Base-by-base conservation (phyloP, 2,888 invertebrate species). In the Papilio demoleus region DNA sequence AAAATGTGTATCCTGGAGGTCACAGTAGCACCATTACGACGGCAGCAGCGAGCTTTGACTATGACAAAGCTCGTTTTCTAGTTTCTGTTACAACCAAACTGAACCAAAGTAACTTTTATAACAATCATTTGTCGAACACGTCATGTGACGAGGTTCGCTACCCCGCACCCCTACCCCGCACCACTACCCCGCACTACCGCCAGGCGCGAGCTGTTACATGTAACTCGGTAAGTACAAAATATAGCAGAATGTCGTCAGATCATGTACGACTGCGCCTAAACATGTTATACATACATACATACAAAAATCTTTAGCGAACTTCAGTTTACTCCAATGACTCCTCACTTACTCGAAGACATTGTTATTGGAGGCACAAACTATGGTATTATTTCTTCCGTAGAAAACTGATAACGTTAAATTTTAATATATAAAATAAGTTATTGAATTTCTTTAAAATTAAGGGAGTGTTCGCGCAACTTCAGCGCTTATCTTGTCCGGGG, bases 21-120 rank as follows among this genome's bases (percentile, higher is more conserved):
- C 38, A 38, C 14, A 38, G n/a, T n/a, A n/a, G n/a, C 17, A 9
- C 14, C 42, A 45, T 1, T 19, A 8, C 42, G 19, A 17, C 42
- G 9, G 8, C 42, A 19, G 19, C 17, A 19, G 1, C 4, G 17
- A 5, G 42, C 24, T 8, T 45, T 45, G 42, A 6, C 24, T 19
- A 14, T 27, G 27, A 27, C 14, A 50, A 24, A 50, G 24, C 24
- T 24, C 14, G 27, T 50, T 24, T 50, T 14, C 50, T 27, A 50
- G 50, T 50, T 50, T 50, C 27, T 6, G 24, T 27, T 14, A 50
- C 24, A 50, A 50, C 50, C 50, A 14, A 50, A 50, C 24, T 24
- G 50, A 24, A 50, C 50, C 12, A 47, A 47, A 22, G 19, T 24
- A 50, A 50, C 24, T 50, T 27, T 24, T 14, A 14, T n/a, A 24